Evolutionary conservation across 2,888 invertebrate species (phyloP), one percentile per base, ranked within the genome.

Genomic region (Halictus quadricinctus): DNA sequence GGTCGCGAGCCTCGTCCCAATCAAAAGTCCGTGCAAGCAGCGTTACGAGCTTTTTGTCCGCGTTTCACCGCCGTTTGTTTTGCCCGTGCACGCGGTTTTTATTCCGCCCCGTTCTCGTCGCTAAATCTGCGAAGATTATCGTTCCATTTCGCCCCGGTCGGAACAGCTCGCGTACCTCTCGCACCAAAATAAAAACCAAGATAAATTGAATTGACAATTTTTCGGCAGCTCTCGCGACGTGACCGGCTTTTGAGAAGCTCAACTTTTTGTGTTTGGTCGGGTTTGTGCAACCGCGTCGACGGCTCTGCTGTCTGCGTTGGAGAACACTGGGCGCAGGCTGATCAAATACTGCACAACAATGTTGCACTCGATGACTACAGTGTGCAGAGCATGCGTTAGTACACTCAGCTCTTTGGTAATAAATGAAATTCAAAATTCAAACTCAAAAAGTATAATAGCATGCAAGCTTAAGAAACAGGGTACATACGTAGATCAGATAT

Each of bases 111-210:
- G 21, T 21, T 46, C 15, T 6, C 70, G 29, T 29, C 43, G 72
- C 25, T 46, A 74, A 84, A 84, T 75, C 76, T 74, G 50, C 73
- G 29, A 75, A 85, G 85, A 85, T 84, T 85, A 85, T 80, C 69
- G 73, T 70, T 76, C 85, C 29, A 76, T 85, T 85, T 80, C 48
- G 43, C 13, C 7, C 58, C 43, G 21, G 36, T 18, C 12, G 43
- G 21, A 43, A 50, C 25, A 43, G 25, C 25, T 4, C 36, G 36
- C 36, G 18, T 25, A 41, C 72, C 21, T 25, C 29, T 15, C 29
- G n/a, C 43, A 25, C 21, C 8, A 13, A 21, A n/a, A 72, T 48
- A 64, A 58, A 81, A 75, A 70, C n/a, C 54, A n/a, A 21, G 58
- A 43, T 70, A 48, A 81, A 70, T 82, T 50, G 58, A 81, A 74